Conservation (phyloP, 1,140 invertebrate species). For the Saccostrea cuccullata region DNA sequence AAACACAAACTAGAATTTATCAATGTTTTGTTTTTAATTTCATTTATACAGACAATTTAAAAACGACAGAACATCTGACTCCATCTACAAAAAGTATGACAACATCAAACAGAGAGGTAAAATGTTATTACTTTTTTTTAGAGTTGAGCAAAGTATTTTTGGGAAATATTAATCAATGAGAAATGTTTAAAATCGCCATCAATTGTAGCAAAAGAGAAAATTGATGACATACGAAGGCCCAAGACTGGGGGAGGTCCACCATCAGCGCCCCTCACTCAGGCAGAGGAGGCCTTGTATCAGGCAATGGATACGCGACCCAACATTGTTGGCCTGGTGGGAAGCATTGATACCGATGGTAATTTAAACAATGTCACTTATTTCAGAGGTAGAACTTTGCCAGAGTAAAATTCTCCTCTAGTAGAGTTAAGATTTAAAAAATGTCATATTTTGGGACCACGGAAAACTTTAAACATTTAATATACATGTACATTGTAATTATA, state of each 20-base stretch:
- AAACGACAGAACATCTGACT: neutral
- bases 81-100: neutral
- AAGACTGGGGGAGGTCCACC: constrained; percentile 8
- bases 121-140: neutral
- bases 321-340: neutral
- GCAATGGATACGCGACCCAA: constrained; percentile 10
- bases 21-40: neutral
- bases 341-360: too few relatives aligned
- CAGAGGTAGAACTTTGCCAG: too few relatives aligned
- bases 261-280: neutral
- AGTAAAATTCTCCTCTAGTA: too few relatives aligned
- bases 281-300: constrained; percentile 3
- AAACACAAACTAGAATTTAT: too few relatives aligned
- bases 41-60: neutral
- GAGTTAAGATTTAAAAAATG: too few relatives aligned
- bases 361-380: too few relatives aligned
- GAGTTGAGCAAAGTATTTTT: neutral
- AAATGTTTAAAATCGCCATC: neutral
- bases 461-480: too few relatives aligned
- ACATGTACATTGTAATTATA: too few relatives aligned
- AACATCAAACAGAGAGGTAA: neutral
- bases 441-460: too few relatives aligned
- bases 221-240: neutral
- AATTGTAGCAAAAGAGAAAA: constrained; percentile 4
- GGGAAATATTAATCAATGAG: neutral